Evolutionary conservation across 2,888 invertebrate genomes (phyloP).

Genomic region (Eustalomyia histrio): DNA sequence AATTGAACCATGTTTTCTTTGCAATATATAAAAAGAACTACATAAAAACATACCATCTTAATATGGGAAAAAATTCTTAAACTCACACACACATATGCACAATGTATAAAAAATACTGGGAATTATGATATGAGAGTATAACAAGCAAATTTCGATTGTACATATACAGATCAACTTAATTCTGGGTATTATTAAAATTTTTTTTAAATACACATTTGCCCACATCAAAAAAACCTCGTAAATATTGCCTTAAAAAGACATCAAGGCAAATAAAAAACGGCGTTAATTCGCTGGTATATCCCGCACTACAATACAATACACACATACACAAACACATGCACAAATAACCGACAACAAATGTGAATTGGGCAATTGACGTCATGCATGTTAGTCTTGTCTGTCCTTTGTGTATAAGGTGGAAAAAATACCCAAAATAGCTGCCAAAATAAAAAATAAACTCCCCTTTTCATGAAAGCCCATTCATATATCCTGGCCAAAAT

Average conservation of each 20-base stretch:
- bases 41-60: too few species aligned
- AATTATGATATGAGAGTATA: constrained; percentile 59
- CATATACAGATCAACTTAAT: constrained; percentile 61
- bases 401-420: background rate
- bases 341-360: constrained; percentile 41
- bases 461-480: background rate
- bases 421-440: background rate
- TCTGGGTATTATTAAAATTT: constrained; percentile 14
- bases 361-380: constrained; percentile 64
- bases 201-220: constrained; percentile 20
- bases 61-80: too few species aligned
- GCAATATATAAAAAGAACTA: too few species aligned
- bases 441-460: background rate
- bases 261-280: constrained; percentile 44
- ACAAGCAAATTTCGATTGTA: constrained; percentile 59
- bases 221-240: constrained; percentile 34
- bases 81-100: background rate
- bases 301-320: constrained; percentile 21
- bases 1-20: too few species aligned
- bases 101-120: background rate
- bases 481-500: constrained; percentile 14
- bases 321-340: background rate
- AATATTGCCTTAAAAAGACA: constrained; percentile 44
- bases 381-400: constrained; percentile 29
- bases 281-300: constrained; percentile 55